phyloP scores from a whole-genome alignment of 1,140 invertebrate species.

The Lordiphosa stackelbergi region DNA sequence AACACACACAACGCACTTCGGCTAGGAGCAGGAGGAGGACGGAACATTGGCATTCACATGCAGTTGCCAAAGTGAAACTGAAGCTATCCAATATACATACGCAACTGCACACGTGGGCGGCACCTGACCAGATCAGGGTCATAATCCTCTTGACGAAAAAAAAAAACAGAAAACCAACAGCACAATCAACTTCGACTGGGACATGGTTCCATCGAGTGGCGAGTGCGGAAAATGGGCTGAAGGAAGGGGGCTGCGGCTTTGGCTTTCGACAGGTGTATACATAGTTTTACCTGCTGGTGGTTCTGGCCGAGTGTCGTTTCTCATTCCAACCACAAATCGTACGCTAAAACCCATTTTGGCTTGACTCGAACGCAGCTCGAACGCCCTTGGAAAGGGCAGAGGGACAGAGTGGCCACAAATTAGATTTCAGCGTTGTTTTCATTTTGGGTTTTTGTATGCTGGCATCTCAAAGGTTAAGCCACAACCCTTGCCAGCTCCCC shows the following conservation, averaged over 20 bases:
- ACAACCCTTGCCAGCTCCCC: constrained; percentile 6
- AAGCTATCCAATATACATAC: constrained; percentile 30
- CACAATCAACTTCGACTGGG: constrained; percentile 42
- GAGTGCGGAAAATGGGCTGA: background rate
- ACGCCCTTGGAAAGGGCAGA: constrained; percentile 12
- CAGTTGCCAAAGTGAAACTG: constrained; percentile 68
- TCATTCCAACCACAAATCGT: constrained; percentile 56
- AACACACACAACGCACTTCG: constrained; percentile 18
- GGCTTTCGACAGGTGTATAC: constrained; percentile 30
- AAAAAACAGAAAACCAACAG: constrained; percentile 17
- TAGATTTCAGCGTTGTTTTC: constrained; percentile 69
- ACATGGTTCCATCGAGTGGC: constrained; percentile 26
- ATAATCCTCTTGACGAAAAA: constrained; percentile 63
- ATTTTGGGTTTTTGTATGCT: constrained; percentile 23
- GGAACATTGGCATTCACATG: constrained; percentile 31
- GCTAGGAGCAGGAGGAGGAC: background rate
- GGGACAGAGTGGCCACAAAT: constrained; percentile 45
- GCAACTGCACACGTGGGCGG: constrained; percentile 23
- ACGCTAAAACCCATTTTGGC: constrained; percentile 62
- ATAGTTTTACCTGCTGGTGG: constrained; percentile 28
- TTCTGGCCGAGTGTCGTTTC: constrained; percentile 6
- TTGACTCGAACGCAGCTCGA: constrained; percentile 24
- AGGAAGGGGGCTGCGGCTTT: constrained; percentile 9
- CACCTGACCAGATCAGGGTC: constrained; percentile 69
- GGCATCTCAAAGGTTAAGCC: constrained; percentile 10